These are phyloP conservation scores for Tauraco hartlaubi DNA, from an alignment of 2,797 vertebrate species.

Conservation along the genomic window DNA sequence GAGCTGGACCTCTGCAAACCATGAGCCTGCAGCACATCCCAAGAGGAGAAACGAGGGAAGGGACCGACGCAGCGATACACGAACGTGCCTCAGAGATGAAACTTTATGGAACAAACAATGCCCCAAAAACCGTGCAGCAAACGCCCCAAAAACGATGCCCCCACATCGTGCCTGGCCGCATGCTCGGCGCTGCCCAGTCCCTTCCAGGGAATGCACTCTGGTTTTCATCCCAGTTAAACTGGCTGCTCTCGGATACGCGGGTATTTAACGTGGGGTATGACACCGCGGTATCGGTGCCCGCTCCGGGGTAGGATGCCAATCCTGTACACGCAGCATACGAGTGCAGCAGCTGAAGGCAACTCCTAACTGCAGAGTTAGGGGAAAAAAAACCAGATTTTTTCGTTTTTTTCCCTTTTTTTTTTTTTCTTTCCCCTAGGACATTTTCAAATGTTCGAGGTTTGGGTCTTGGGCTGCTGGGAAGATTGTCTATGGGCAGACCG, in stretches of 20 bases:
- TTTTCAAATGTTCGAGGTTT: background rate
- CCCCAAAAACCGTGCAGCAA: background rate
- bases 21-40: accelerated
- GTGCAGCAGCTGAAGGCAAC: background rate
- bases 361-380: too few species aligned
- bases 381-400: accelerated
- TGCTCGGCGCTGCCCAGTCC: accelerated
- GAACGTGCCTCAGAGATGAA: background rate
- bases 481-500: background rate
- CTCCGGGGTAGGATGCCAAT: background rate
- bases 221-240: background rate
- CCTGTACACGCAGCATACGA: background rate
- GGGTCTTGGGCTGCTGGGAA: background rate
- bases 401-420: background rate
- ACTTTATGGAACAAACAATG: background rate
- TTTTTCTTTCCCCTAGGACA: accelerated
- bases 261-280: background rate
- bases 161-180: accelerated
- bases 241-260: accelerated
- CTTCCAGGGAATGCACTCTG: background rate
- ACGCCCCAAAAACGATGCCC: accelerated
- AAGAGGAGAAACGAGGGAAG: background rate
- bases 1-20: background rate
- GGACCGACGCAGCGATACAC: accelerated
- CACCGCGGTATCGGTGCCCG: accelerated